These are phyloP conservation scores for Geopemphigus sp. DNA, from an alignment of 1,140 invertebrate genomes.

Conservation along the genomic window DNA sequence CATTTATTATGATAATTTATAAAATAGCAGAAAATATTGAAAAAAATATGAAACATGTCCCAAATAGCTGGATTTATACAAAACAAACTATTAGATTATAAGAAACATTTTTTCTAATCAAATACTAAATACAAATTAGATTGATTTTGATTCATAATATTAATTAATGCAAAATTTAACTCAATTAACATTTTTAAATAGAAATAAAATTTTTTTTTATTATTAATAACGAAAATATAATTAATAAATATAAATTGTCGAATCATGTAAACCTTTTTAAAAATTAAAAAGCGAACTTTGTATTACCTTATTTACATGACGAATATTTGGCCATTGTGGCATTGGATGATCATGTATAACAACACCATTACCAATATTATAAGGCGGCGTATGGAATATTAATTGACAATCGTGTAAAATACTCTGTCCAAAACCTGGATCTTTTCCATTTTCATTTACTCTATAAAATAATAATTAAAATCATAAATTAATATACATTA, in stretches of 20 bases:
- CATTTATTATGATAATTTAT: neutral
- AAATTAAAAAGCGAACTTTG: neutral
- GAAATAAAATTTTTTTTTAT: neutral
- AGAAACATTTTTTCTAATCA: neutral
- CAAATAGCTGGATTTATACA: constrained; percentile 34
- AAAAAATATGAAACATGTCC: constrained; percentile 14
- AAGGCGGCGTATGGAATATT: constrained; percentile 87
- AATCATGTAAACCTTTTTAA: neutral
- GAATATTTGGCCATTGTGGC: constrained; percentile 39
- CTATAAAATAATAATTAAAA: constrained; percentile 56
- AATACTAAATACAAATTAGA: too few relatives aligned
- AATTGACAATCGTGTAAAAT: constrained; percentile 82
- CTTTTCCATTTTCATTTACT: constrained; percentile 65
- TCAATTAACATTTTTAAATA: too few relatives aligned
- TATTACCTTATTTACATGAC: constrained; percentile 40
- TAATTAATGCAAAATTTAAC: too few relatives aligned
- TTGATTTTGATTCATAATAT: too few relatives aligned
- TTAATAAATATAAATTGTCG: neutral
- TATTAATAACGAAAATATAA: neutral
- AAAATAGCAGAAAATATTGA: neutral
- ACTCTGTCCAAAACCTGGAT: constrained; percentile 89
- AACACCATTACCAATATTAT: constrained; percentile 71
- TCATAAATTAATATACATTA: constrained; percentile 31
- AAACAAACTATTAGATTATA: neutral
- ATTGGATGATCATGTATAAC: constrained; percentile 65